These are phyloP conservation scores for Ceratoteleas bidentatus DNA, from an alignment of 1,140 invertebrate genomes.

Conservation along the genomic window DNA sequence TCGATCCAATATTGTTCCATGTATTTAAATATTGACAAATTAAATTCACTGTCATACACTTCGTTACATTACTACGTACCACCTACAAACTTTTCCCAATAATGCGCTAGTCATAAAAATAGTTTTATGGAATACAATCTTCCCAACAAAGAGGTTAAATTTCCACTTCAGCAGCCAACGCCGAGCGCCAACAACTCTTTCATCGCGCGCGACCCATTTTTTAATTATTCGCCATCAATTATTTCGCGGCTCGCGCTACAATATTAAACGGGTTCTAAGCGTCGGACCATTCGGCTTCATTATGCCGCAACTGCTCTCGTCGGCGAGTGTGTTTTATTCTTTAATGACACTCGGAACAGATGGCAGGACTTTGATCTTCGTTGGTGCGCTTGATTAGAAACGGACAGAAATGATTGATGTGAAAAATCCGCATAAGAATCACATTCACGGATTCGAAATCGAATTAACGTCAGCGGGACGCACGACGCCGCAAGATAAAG, in stretches of 20 bases:
- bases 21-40: too few species aligned
- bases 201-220: background rate
- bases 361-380: constrained; percentile 43
- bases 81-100: too few species aligned
- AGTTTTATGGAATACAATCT: too few species aligned
- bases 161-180: too few species aligned
- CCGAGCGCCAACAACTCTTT: background rate
- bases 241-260: background rate
- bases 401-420: constrained; percentile 48
- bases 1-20: too few species aligned
- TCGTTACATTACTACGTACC: too few species aligned
- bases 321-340: constrained; percentile 45
- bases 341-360: constrained; percentile 46
- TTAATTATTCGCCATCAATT: background rate
- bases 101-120: too few species aligned
- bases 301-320: constrained; percentile 37
- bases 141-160: too few species aligned
- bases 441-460: constrained; percentile 19
- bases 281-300: constrained; percentile 20
- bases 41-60: too few species aligned
- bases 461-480: constrained; percentile 26
- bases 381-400: constrained; percentile 44
- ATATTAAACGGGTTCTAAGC: constrained; percentile 15
- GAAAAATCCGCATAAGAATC: constrained; percentile 32
- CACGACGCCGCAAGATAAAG: constrained; percentile 3